Conservation (phyloP, 2,888 invertebrate species). For the Drosophila koepferae region DNA sequence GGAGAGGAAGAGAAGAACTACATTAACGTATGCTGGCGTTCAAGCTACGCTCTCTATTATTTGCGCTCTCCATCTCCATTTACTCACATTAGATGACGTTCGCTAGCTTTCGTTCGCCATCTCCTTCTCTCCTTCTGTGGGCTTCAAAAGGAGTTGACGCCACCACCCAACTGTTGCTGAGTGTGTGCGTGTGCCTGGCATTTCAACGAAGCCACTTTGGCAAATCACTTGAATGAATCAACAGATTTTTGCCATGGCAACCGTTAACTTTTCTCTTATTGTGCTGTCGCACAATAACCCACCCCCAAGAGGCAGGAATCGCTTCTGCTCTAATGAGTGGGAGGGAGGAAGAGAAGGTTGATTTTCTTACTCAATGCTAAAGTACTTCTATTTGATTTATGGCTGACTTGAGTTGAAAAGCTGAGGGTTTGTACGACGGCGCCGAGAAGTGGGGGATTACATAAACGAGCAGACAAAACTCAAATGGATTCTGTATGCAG, state of each 20-base stretch:
- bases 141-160: neutral
- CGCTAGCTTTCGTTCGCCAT: neutral
- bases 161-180: slow-evolving; percentile 77
- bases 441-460: slow-evolving; percentile 68
- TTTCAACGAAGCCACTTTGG: slow-evolving; percentile 82
- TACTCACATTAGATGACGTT: neutral
- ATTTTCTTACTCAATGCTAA: slow-evolving; percentile 25
- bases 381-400: slow-evolving; percentile 74
- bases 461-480: slow-evolving; percentile 50
- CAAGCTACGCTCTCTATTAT: slow-evolving; percentile 36
- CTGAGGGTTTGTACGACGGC: slow-evolving; percentile 39
- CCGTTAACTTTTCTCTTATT: slow-evolving; percentile 55
- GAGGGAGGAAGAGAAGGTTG: neutral
- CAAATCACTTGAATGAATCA: slow-evolving; percentile 82
- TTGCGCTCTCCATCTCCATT: slow-evolving; percentile 1
- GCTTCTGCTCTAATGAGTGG: slow-evolving; percentile 30
- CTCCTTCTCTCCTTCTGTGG: neutral
- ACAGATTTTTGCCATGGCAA: slow-evolving; percentile 78
- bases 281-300: slow-evolving; percentile 40
- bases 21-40: slow-evolving; percentile 46
- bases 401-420: slow-evolving; percentile 69
- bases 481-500: slow-evolving; percentile 14
- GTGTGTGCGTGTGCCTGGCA: slow-evolving; percentile 66
- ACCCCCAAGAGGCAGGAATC: slow-evolving; percentile 18
- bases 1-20: neutral